These are phyloP conservation scores for Papilio glaucus DNA, from an alignment of 1,140 invertebrate genomes.

Conservation along the genomic window DNA sequence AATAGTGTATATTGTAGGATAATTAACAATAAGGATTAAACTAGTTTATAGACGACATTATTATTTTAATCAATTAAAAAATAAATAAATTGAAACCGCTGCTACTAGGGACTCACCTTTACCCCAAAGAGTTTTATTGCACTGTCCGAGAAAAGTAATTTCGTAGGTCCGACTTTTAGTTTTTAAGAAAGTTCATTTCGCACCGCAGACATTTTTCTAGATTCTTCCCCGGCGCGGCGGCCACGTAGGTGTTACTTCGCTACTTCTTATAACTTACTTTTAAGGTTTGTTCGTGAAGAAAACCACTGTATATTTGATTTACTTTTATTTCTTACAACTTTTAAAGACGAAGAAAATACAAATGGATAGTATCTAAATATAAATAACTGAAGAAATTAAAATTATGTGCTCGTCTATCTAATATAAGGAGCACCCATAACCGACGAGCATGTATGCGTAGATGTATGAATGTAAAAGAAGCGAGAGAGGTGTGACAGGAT, in stretches of 20 bases:
- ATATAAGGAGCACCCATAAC: too few relatives aligned
- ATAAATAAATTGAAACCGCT: constrained; percentile 42
- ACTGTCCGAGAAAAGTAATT: constrained; percentile 81
- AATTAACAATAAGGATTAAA: too few relatives aligned
- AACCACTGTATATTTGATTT: constrained; percentile 24
- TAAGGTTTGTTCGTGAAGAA: constrained; percentile 22
- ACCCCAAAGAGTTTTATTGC: constrained; percentile 81
- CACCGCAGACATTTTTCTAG: constrained; percentile 67
- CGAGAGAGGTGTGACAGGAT: too few relatives aligned
- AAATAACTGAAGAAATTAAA: too few relatives aligned
- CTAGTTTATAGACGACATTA: too few relatives aligned
- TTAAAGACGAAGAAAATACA: not conserved
- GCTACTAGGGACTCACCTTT: constrained; percentile 48
- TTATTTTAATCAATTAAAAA: not conserved
- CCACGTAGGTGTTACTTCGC: constrained; percentile 28
- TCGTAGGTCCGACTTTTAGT: constrained; percentile 81
- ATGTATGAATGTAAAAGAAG: too few relatives aligned
- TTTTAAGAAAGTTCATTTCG: constrained; percentile 81
- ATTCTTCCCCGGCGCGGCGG: not conserved
- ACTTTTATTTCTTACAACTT: constrained; percentile 8
- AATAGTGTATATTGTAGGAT: too few relatives aligned
- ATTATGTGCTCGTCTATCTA: too few relatives aligned
- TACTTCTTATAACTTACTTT: constrained; percentile 31
- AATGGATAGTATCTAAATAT: too few relatives aligned
- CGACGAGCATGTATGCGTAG: too few relatives aligned